A percentile compares a stretch with the other conserved stretches of the same genome.
phyloP scores from a whole-genome alignment of 35 echinoderm and acorn worm genomes.

The Eucidaris tribuloides region DNA sequence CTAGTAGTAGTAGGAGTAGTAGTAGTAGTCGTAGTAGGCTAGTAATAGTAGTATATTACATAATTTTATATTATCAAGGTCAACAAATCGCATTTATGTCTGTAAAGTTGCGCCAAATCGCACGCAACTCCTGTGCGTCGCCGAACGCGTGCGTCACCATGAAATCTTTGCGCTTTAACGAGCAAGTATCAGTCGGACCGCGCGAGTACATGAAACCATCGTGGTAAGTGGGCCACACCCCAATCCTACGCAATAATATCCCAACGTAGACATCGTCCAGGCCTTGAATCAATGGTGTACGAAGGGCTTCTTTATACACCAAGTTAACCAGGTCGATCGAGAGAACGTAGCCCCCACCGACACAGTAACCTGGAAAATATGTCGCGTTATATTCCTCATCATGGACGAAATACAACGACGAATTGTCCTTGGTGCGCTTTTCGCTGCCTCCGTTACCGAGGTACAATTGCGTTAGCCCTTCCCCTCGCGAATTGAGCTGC shows the following conservation, averaged over 20 bases:
- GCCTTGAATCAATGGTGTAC: not conserved
- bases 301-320: not conserved
- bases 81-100: too few relatives aligned
- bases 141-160: not conserved
- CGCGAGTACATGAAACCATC: not conserved
- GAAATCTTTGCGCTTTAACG: not conserved
- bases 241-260: not conserved
- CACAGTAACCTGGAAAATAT: not conserved
- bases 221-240: not conserved
- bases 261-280: constrained; percentile 12
- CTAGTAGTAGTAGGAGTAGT: too few relatives aligned
- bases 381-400: not conserved
- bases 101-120: constrained; percentile 1
- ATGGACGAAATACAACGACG: not conserved
- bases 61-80: too few relatives aligned
- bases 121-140: not conserved
- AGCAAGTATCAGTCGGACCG: not conserved
- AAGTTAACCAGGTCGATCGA: not conserved
- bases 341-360: constrained; percentile 11
- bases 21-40: too few relatives aligned
- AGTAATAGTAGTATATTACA: too few relatives aligned
- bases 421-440: not conserved
- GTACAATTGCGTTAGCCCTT: not conserved
- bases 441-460: constrained; percentile 8
- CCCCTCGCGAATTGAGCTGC: not conserved